phyloP scores from a whole-genome alignment of 2,888 invertebrate species.

The Trachelus troglodyta region DNA sequence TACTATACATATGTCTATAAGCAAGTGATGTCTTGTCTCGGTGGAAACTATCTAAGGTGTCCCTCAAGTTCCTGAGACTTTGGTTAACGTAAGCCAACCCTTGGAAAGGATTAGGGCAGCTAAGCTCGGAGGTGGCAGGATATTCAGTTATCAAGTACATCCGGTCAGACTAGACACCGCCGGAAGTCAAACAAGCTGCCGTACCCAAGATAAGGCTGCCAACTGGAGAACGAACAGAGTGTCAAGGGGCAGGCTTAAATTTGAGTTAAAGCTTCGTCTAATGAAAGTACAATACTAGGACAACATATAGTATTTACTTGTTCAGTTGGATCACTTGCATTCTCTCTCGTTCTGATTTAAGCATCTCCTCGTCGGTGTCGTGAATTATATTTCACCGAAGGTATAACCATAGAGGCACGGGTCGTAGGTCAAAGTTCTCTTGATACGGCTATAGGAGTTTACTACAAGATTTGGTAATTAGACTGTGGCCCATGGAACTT shows the following conservation, averaged over 20 bases:
- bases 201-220: slow-evolving; percentile 52
- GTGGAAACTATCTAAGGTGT: neutral
- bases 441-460: slow-evolving; percentile 24
- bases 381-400: neutral
- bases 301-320: neutral
- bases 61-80: slow-evolving; percentile 17
- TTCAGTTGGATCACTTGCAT: neutral
- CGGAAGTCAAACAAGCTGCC: slow-evolving; percentile 62
- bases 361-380: neutral
- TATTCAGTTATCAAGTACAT: slow-evolving; percentile 57
- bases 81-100: slow-evolving; percentile 27
- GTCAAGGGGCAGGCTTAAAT: slow-evolving; percentile 37
- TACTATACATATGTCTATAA: neutral
- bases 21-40: neutral
- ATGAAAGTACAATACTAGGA: slow-evolving; percentile 7
- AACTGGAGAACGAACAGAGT: slow-evolving; percentile 25
- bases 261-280: slow-evolving; percentile 47
- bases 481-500: slow-evolving; percentile 58
- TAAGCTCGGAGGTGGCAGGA: slow-evolving; percentile 40
- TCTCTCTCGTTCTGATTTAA: neutral
- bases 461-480: slow-evolving; percentile 61
- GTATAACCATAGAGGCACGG: slow-evolving; percentile 9
- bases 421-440: slow-evolving; percentile 44
- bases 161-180: slow-evolving; percentile 57
- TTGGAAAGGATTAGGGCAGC: slow-evolving; percentile 57